Conservation (phyloP, 2,797 vertebrate genomes). For the Setipinna tenuifilis region DNA sequence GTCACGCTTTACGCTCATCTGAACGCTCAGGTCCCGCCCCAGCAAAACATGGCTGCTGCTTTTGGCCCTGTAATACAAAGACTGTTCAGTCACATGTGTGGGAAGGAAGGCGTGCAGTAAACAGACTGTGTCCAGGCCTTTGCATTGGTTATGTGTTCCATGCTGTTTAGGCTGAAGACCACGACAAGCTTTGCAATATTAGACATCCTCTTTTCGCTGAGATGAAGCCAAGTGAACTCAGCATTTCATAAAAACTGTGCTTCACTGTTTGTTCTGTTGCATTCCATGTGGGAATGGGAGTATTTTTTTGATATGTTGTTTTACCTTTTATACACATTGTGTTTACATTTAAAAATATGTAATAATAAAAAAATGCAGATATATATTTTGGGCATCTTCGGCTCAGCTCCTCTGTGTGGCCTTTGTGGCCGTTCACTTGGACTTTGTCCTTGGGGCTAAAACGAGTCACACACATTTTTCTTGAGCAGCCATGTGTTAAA, state of each 20-base stretch:
- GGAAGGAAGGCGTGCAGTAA: neutral
- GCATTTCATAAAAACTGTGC: too few species aligned
- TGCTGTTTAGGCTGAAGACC: neutral
- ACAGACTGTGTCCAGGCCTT: neutral
- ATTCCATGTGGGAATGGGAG: too few species aligned
- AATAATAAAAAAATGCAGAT: too few species aligned
- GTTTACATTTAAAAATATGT: too few species aligned
- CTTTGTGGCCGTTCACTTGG: neutral
- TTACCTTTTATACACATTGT: too few species aligned
- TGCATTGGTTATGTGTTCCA: neutral
- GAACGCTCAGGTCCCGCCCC: neutral
- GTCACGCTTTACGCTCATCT: conserved; percentile 13
- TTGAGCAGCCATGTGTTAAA: conserved; percentile 60
- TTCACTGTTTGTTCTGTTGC: too few species aligned
- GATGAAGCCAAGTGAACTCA: too few species aligned
- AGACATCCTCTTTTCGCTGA: neutral
- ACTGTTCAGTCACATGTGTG: neutral
- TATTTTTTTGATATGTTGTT: too few species aligned
- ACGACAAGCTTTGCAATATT: neutral
- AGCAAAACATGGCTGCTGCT: neutral
- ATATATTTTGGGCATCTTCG: neutral
- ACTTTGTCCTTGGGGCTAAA: conserved; percentile 56
- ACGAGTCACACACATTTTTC: conserved; percentile 66
- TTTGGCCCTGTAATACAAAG: neutral
- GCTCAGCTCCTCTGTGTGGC: neutral